Evolutionary conservation across 2,888 invertebrate genomes (phyloP), one percentile per base, ranked within the genome.

Genomic region (Nasonia oneida): DNA sequence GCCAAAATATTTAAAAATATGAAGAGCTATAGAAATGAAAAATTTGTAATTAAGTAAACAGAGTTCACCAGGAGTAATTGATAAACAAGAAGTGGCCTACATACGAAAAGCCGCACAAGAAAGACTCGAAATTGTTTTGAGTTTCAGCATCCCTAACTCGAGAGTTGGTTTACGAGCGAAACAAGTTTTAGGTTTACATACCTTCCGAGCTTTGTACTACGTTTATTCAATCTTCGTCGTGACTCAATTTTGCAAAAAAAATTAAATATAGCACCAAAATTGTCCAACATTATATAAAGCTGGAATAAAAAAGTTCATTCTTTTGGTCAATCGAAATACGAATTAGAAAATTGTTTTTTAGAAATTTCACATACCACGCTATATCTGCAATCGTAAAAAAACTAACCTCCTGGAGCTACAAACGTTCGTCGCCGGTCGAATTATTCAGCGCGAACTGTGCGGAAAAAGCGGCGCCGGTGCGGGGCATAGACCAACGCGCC

Each of bases 1-100:
- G 1, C 29, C 29, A 29, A 1, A 29, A 29, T 12, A 47, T 47
- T 61, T 2, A 61, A n/a, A 61, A 61, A 61, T 61, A n/a, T 18
- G 8, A 61, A 33, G 14, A 14, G 10, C 23, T 2, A 1, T 29
- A 10, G 29, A 18, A 39, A 77, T 61, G 23, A 77, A 42, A 78
- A 39, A 23, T n/a, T n/a, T 3, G 14, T 15, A 61, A 29, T 33
- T 12, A 64, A 77, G n/a, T 33, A 3, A 64, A 29, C 14, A 14
- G 8, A 42, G 77, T 42, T 78, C 64, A 64, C 64, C 39, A 64
- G 23, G n/a, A 42, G 64, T 78, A 70, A 79, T 70, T 67, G 67
- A 79, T 79, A 79, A 67, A 79, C 67, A 79, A 70, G 67, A 50
- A 33, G n/a, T 50, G 47, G n/a, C 79, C 47, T 70, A 33, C 50